Evolutionary conservation across 2,113 vertebrate species (phyloP).

Genomic region (Symphodus melops): DNA sequence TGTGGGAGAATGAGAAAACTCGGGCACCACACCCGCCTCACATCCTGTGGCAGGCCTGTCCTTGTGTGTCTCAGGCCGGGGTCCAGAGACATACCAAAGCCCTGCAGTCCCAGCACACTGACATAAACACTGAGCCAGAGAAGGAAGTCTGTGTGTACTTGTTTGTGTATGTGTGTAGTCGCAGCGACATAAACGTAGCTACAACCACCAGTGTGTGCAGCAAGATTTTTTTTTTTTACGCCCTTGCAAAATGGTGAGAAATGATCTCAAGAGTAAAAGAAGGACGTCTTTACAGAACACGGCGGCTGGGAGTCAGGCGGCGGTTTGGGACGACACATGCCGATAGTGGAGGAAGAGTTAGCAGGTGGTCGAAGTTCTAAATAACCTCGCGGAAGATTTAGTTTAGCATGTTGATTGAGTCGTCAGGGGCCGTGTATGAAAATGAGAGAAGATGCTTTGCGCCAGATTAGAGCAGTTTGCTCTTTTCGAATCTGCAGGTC

Average conservation of each 20-base stretch:
- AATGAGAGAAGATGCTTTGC: no score
- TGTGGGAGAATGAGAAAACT: conserved; percentile 62
- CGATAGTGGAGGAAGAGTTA: no score
- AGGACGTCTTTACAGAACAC: not conserved
- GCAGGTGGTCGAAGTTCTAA: no score
- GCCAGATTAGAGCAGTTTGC: no score
- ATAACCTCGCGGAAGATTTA: no score
- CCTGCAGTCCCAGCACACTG: conserved; percentile 37
- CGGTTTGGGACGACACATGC: no score
- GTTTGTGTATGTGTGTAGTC: not conserved
- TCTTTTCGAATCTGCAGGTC: no score
- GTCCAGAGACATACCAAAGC: conserved; percentile 44
- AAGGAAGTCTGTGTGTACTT: conserved; percentile 39
- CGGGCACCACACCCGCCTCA: conserved; percentile 70
- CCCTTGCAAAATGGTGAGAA: not conserved
- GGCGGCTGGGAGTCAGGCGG: no score
- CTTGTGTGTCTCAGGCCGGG: conserved; percentile 49
- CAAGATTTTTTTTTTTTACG: not conserved
- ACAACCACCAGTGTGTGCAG: not conserved
- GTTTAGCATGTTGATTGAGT: no score
- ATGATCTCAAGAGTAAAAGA: not conserved
- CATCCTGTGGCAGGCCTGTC: conserved; percentile 76
- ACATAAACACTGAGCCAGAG: conserved; percentile 56
- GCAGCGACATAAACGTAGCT: not conserved
- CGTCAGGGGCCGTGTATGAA: no score